Conservation (phyloP, 2,113 vertebrate genomes). For the Callionymus lyra region DNA sequence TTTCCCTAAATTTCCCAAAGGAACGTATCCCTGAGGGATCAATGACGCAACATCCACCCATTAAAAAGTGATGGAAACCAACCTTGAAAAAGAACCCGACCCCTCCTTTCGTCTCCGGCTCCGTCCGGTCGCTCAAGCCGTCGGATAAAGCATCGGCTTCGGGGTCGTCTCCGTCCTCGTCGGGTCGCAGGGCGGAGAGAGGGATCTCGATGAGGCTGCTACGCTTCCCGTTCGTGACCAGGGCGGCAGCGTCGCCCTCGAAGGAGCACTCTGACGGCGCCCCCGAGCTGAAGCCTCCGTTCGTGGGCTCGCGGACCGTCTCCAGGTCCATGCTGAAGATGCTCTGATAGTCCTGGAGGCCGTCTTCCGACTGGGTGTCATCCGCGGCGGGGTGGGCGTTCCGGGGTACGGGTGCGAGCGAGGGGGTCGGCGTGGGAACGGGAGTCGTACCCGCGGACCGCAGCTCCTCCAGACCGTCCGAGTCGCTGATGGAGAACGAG, state of each 20-base stretch:
- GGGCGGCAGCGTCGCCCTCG: slow-evolving; percentile 63
- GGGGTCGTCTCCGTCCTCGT: slow-evolving; percentile 61
- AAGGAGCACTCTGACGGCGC: slow-evolving; percentile 73
- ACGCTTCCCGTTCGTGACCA: slow-evolving; percentile 56
- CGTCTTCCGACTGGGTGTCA: slow-evolving; percentile 49
- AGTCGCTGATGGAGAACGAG: slow-evolving; percentile 71
- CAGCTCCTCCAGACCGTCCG: slow-evolving; percentile 36
- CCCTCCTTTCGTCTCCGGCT: slow-evolving; percentile 61
- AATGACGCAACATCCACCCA: neutral
- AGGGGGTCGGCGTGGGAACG: slow-evolving; percentile 13
- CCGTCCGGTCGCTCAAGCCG: slow-evolving; percentile 68
- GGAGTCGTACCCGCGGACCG: slow-evolving; percentile 31
- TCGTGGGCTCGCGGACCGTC: slow-evolving; percentile 15
- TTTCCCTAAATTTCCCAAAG: neutral
- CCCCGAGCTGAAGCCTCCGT: slow-evolving; percentile 59
- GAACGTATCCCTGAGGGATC: neutral
- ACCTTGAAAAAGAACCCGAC: slow-evolving; percentile 84
- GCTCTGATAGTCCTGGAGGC: slow-evolving; percentile 57
- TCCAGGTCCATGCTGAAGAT: slow-evolving; percentile 65
- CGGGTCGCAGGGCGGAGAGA: slow-evolving; percentile 63
- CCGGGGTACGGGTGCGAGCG: slow-evolving; percentile 13
- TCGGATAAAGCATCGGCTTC: slow-evolving; percentile 55
- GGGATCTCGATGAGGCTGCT: slow-evolving; percentile 80
- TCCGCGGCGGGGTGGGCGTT: slow-evolving; percentile 22
- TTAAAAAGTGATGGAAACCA: slow-evolving; percentile 4